Base-by-base conservation (phyloP, 2,113 vertebrate genomes). In the Lota lota region DNA sequence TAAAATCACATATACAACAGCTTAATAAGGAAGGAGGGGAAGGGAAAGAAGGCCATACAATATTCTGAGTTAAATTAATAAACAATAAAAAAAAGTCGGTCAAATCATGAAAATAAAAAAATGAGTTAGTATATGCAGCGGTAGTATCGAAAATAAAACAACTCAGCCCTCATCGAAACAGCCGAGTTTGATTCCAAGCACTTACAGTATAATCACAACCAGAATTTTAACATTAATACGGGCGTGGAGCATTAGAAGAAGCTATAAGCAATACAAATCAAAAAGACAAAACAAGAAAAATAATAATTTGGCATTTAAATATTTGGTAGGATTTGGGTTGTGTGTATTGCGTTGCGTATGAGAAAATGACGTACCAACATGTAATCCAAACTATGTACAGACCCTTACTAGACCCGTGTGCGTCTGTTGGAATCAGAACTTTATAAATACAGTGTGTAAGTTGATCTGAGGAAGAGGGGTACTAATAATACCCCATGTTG, bases 51-150 rank as follows among this genome's bases (percentile, higher is more conserved):
- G 84, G 83, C 87, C 91, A 92, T 90, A 88, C 83, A 89, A 91
- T 89, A 77, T 89, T 87, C 80, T 87, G 87, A 92, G 85, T 92
- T 90, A 92, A 92, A 92, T 92, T 90, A 92, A 90, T 84, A 83
- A 60, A 76, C 76, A 76, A 82, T 78, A 68, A 62, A 14, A 56
- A 56, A 56, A 56, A 1, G 18, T 56, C 4, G 18, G 12, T 47
- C 40, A 56, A 56, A 17, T 17, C 53, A 15, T 17, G 53, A 56
- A 53, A 56, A 56, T n/a, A 56, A 56, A 56, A 73, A 59, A 54
- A 56, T 63, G 67, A 22, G 77, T 87, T 87, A 91, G 87, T 82
- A 80, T 78, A 67, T 82, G 84, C 77, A 85, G 83, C 72, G 81
- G 74, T 88, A 78, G 78, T 77, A 79, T 74, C 47, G 15, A 56